These are phyloP conservation scores for Fregata magnificens DNA, from an alignment of 2,113 vertebrate genomes.

Conservation along the genomic window DNA sequence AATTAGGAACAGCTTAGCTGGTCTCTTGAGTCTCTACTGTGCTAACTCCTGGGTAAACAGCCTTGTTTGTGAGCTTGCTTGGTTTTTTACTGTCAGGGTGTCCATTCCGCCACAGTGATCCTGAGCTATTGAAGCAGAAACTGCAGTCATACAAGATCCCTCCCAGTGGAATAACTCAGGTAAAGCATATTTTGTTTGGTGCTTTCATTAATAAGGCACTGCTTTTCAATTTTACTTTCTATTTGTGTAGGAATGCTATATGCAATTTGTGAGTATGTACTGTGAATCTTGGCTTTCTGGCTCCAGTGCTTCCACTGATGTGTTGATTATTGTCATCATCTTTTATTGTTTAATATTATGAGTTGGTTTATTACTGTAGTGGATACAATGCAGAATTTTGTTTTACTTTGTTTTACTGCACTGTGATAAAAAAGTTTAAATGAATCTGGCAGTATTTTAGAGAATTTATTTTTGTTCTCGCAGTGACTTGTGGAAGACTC, in stretches of 20 bases:
- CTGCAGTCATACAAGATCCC: conserved; percentile 90
- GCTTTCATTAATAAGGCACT: neutral
- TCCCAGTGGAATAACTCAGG: conserved; percentile 85
- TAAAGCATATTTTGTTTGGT: conserved; percentile 55
- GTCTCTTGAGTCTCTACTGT: conserved; percentile 41
- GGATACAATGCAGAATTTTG: neutral
- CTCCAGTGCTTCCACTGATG: neutral
- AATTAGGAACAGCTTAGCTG: conserved; percentile 56
- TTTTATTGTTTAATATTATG: neutral
- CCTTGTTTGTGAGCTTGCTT: conserved; percentile 26
- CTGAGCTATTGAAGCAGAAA: conserved; percentile 93
- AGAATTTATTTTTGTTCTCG: neutral
- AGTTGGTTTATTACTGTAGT: neutral
- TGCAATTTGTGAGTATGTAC: neutral
- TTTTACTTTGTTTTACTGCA: neutral
- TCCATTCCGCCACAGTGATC: conserved; percentile 95
- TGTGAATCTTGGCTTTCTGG: neutral
- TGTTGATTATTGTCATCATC: neutral
- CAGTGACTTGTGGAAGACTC: neutral
- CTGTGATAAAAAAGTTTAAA: conserved; percentile 13
- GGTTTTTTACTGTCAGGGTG: conserved; percentile 80
- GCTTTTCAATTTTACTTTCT: neutral
- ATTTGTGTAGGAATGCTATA: neutral
- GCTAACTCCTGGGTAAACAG: conserved; percentile 46
- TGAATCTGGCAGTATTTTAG: conserved; percentile 23